Base-by-base conservation (phyloP, 1,140 invertebrate species). In the Drosophila ohnishii region DNA sequence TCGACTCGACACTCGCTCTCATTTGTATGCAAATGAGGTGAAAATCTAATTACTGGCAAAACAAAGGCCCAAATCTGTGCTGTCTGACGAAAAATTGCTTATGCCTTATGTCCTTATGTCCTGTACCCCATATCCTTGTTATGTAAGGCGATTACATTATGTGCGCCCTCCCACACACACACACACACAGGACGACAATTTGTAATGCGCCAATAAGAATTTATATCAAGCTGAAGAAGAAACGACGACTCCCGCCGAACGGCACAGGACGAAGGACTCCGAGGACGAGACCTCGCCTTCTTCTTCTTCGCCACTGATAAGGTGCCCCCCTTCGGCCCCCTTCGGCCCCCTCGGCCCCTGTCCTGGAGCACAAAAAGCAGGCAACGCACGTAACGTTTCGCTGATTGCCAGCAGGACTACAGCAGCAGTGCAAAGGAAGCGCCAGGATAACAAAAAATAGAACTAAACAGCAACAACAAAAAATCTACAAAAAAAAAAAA, bases 141-240 rank as follows among this genome's bases (percentile, higher is more conserved):
- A 67, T 84, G 77, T 84, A 80, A 81, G 73, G 67, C 63, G 80
- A 85, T 85, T 86, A 85, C 78, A 85, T 85, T 81, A 85, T 85
- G 69, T 86, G 73, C 42, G 9, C 39, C 37, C 35, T 28, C 37
- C 16, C 53, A 32, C 51, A 37, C 53, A 35, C 53, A 57, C 50
- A 57, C 42, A 51, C 28, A 58, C 22, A 42, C 32, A 19, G 64
- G 83, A 88, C 69, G 84, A 88, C 84, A 89, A 88, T 89, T 88
- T 88, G 84, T 88, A 88, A 88, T 88, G 84, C 84, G 84, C 84
- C 84, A 88, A 88, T 88, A 88, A 88, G 84, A 88, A 88, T 88
- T 88, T 88, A 88, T 88, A 88, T 88, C 80, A 88, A 88, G 58
- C 63, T 70, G 69, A 84, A 65, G 77, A 80, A 59, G 44, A 59